phyloP scores from a whole-genome alignment of 2,797 vertebrate genomes.

The Helostoma temminkii region DNA sequence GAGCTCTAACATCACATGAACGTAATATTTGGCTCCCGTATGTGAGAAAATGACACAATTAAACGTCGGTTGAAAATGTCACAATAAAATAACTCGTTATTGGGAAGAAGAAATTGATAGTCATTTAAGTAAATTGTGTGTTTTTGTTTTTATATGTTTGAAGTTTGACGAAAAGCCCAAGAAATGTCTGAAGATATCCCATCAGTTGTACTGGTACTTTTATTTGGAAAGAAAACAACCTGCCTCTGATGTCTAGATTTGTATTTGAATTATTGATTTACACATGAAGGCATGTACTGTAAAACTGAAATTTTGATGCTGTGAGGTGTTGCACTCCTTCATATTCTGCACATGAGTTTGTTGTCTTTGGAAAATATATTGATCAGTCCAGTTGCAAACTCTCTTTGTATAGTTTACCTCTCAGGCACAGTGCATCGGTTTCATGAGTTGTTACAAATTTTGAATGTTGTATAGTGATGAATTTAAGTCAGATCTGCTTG shows the following conservation, averaged over 20 bases:
- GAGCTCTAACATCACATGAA: not conserved
- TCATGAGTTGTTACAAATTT: constrained; percentile 15
- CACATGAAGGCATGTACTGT: constrained; percentile 77
- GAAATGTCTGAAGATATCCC: constrained; percentile 19
- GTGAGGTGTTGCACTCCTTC: constrained; percentile 14
- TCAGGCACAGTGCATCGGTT: constrained; percentile 49
- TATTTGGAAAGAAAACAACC: constrained; percentile 34
- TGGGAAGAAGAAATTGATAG: constrained; percentile 5
- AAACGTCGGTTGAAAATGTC: constrained; percentile 12
- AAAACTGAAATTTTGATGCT: constrained; percentile 38
- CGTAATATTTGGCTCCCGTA: constrained; percentile 2
- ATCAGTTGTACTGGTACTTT: constrained; percentile 55
- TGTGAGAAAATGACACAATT: constrained; percentile 10
- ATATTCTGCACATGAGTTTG: constrained; percentile 69
- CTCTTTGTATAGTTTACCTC: constrained; percentile 36
- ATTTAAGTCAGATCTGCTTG: constrained; percentile 13
- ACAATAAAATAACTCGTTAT: constrained; percentile 15
- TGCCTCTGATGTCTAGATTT: constrained; percentile 51
- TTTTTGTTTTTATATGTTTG: constrained; percentile 40
- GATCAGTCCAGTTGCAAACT: constrained; percentile 30
- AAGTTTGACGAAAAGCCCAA: constrained; percentile 40
- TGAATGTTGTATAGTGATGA: constrained; percentile 10
- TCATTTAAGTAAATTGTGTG: constrained; percentile 19
- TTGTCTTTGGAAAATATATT: constrained; percentile 34
- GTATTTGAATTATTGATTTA: constrained; percentile 67